Evolutionary conservation across 2,113 vertebrate species (phyloP).

Genomic region (Marmota monax): DNA sequence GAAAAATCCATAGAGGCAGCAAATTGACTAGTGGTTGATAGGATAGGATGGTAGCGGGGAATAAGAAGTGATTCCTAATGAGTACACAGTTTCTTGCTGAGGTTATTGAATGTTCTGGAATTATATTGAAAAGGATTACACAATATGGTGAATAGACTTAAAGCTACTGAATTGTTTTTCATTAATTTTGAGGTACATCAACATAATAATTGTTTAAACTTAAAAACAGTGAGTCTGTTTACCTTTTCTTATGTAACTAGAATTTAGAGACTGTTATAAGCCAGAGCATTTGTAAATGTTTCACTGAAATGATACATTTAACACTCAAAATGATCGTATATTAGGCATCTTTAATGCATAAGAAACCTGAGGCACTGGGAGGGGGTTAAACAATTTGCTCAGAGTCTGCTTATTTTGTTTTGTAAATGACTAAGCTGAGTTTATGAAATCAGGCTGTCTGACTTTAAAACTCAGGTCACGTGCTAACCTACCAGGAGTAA

Average conservation of each 20-base stretch:
- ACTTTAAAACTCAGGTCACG: background rate
- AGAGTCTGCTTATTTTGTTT: no score
- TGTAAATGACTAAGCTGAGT: background rate
- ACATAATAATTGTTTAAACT: constrained; percentile 2
- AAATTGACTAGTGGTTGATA: background rate
- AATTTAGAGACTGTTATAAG: background rate
- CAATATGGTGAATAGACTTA: background rate
- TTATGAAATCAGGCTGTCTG: background rate
- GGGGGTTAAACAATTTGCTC: background rate
- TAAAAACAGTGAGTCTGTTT: background rate
- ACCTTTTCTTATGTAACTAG: background rate
- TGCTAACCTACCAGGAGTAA: background rate
- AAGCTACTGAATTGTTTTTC: background rate
- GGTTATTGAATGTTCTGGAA: background rate
- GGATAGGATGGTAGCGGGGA: rapidly evolving
- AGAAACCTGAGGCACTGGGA: background rate
- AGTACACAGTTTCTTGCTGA: background rate
- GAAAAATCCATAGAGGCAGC: background rate
- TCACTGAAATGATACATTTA: background rate
- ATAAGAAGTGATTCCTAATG: background rate
- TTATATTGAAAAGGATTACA: background rate
- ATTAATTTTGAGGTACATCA: background rate
- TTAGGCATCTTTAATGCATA: background rate
- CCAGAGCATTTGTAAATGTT: background rate
- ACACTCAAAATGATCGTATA: background rate